Percentiles rank a stretch among this genome's conserved stretches.
Conservation (phyloP, 1,140 invertebrate genomes). For the Pantala flavescens region DNA sequence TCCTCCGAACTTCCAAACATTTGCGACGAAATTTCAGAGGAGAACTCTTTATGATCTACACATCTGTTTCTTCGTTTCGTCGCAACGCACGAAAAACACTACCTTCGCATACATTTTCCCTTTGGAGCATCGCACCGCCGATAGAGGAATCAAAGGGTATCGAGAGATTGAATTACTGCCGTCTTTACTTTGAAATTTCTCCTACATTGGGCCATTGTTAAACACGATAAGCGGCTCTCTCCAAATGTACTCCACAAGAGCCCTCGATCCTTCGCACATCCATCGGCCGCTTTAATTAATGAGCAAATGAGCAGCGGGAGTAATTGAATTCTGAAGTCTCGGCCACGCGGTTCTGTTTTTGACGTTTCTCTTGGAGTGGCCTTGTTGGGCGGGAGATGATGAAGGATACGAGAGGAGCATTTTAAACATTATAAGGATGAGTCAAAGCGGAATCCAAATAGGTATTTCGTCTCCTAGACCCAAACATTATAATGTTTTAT, state of each 20-base stretch:
- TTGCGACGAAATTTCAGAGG: neutral
- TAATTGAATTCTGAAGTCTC: slow-evolving; percentile 10
- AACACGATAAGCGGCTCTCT: no score
- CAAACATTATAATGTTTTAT: no score
- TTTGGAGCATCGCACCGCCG: neutral
- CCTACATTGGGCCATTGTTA: no score
- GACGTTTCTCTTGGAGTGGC: neutral
- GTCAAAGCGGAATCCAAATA: no score
- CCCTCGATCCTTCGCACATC: neutral
- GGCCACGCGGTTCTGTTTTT: slow-evolving; percentile 3
- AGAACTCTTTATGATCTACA: neutral
- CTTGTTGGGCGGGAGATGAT: neutral
- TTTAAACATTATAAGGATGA: no score
- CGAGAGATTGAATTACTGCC: no score
- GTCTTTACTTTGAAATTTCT: no score
- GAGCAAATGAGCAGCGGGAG: slow-evolving; percentile 1
- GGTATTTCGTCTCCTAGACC: no score
- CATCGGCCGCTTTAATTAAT: neutral
- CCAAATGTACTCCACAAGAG: no score
- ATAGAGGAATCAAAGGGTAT: neutral
- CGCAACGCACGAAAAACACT: neutral
- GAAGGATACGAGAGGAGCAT: neutral
- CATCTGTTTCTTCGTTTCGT: neutral
- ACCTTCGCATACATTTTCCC: neutral
- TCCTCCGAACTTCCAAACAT: no score